Conservation (phyloP, 1,140 invertebrate species). For the Ooceraea biroi region DNA sequence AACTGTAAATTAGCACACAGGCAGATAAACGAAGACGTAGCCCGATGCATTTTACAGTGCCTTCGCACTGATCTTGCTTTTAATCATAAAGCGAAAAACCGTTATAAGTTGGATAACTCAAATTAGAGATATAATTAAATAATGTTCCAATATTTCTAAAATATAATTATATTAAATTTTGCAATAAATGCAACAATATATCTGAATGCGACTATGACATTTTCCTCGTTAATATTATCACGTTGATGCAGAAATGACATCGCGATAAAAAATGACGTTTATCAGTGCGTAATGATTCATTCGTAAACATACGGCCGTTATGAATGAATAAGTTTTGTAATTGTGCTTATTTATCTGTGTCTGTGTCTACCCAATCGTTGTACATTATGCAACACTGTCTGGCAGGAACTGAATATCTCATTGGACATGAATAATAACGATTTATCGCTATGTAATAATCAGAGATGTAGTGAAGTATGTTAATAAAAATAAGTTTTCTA, state of each 20-base stretch:
- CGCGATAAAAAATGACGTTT: background rate
- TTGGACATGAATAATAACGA: background rate
- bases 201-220: background rate
- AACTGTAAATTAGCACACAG: conserved; percentile 39
- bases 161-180: background rate
- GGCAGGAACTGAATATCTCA: background rate
- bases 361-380: conserved; percentile 5
- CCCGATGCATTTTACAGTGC: conserved; percentile 22
- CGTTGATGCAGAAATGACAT: background rate
- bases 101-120: conserved; percentile 16
- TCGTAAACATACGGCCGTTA: background rate
- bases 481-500: background rate
- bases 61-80: conserved; percentile 39
- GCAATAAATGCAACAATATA: background rate
- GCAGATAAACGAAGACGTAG: conserved; percentile 26
- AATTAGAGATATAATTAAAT: background rate
- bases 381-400: conserved; percentile 15
- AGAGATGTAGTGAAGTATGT: background rate
- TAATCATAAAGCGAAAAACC: conserved; percentile 48
- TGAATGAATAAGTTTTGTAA: conserved; percentile 26
- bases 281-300: background rate
- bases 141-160: background rate
- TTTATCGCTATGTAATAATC: conserved; percentile 4
- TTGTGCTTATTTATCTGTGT: background rate
- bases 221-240: background rate